Evolutionary conservation across 2,888 invertebrate species (phyloP), one percentile per base, ranked within the genome.

Genomic region (Melinopterus prodromus): DNA sequence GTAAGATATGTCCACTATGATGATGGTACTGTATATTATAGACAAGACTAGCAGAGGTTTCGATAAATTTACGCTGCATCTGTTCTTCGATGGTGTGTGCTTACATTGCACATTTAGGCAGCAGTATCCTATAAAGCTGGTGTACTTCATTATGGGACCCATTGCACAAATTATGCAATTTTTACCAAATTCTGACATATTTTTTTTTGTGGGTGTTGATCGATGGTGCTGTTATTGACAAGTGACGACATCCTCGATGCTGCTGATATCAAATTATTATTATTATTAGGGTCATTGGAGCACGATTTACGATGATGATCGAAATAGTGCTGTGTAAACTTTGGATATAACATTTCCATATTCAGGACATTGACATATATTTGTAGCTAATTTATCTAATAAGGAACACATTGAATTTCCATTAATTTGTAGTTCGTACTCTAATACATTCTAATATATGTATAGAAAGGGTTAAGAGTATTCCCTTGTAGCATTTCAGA

Each of bases 81-180:
- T 74, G 26, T 71, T 71, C 26, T 71, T 71, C 35, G 74, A 12
- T n/a, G 74, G 36, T 0, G 74, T 74, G 74, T 74, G 74, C 9
- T 74, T 37, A 35, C 74, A 74, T 7, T 74, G 35, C 35, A 74
- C n/a, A 74, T 74, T 37, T 74, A 74, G 35, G 37, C 74, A 74
- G 6, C 35, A 74, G n/a, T 74, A 74, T 26, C 74, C 74, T 74
- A 74, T 74, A 37, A 26, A 74, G 16, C 26, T 9, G 36, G 35
- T 74, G 74, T 74, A 35, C 35, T 74, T 16, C 74, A 35, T 36
- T 2, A 74, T 2, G n/a, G 74, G 74, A n/a, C 36, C 36, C 16
- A 36, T 36, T 7, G 74, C 74, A 74, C 74, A 74, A 36, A 74
- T 74, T 74, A 74, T 35, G 36, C 74, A 74, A 35, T 74, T 74